Conservation (phyloP, 37 sponge, comb jelly and placozoan species). For the Eunapius fragilis region DNA sequence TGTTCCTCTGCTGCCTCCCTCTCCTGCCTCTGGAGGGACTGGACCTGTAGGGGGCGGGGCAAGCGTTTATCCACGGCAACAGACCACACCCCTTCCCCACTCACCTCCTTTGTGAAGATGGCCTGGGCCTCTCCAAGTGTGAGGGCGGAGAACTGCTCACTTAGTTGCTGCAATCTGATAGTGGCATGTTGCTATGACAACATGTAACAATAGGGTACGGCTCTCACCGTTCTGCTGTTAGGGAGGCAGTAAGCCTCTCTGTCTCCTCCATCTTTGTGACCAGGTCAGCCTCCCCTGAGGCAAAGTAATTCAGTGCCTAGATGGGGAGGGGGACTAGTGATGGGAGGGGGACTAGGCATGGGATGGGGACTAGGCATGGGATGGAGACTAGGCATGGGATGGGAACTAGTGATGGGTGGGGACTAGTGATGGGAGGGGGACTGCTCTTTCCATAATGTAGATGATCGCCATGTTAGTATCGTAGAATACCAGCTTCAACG, state of each 20-base stretch:
- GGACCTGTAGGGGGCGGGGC: too few species aligned
- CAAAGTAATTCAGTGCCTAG: slow-evolving; percentile 74
- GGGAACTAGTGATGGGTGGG: too few species aligned
- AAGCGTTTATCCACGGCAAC: neutral
- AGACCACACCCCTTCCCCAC: neutral
- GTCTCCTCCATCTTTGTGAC: slow-evolving; percentile 66
- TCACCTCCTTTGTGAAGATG: slow-evolving; percentile 47
- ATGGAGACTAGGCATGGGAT: too few species aligned
- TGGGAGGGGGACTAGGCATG: too few species aligned
- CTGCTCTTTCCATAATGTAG: too few species aligned
- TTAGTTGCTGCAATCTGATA: slow-evolving; percentile 33
- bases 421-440: too few species aligned
- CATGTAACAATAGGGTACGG: neutral
- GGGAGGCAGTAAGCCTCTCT: slow-evolving; percentile 61
- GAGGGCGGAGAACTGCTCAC: slow-evolving; percentile 14
- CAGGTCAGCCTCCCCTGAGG: slow-evolving; percentile 30
- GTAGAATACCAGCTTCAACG: too few species aligned
- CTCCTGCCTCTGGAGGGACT: neutral
- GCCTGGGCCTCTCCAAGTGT: slow-evolving; percentile 21
- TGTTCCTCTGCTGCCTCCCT: neutral
- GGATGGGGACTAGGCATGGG: too few species aligned
- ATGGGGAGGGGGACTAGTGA: too few species aligned
- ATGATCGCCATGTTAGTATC: too few species aligned
- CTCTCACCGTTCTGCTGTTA: slow-evolving; percentile 42
- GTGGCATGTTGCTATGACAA: neutral